phyloP scores from a whole-genome alignment of 2,888 invertebrate genomes.

The Agrilus cyanescens region DNA sequence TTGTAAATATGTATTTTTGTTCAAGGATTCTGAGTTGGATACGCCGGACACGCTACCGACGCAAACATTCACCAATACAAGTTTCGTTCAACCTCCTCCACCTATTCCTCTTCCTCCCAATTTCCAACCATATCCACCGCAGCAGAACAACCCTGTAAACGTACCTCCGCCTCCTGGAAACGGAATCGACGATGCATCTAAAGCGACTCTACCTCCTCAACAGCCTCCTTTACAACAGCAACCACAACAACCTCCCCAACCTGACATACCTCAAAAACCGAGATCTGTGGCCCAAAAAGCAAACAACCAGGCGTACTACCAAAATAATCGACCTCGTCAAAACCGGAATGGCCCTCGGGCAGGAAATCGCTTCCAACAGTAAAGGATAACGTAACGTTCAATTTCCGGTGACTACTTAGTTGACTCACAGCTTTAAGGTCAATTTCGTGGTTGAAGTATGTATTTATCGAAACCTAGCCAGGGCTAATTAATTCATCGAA shows the following conservation, averaged over 20 bases:
- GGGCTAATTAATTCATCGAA: too few species aligned
- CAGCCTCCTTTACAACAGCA: conserved; percentile 26
- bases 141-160: conserved; percentile 22
- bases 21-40: conserved; percentile 67
- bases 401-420: too few species aligned
- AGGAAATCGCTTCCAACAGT: conserved; percentile 11
- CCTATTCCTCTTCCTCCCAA: conserved; percentile 45
- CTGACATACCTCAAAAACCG: conserved; percentile 17
- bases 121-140: conserved; percentile 30
- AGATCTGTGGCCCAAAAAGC: conserved; percentile 17
- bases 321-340: conserved; percentile 29
- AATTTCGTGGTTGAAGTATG: too few species aligned
- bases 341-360: conserved; percentile 25
- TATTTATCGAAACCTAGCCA: too few species aligned
- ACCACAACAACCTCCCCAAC: conserved; percentile 19
- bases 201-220: conserved; percentile 19
- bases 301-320: conserved; percentile 28
- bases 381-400: conserved; percentile 4
- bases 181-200: conserved; percentile 5
- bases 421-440: too few species aligned
- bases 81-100: conserved; percentile 48
- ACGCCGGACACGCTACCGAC: conserved; percentile 62
- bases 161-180: conserved; percentile 23
- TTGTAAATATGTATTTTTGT: conserved; percentile 4
- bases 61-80: conserved; percentile 79